Conservation (phyloP, 2,797 vertebrate genomes). For the Limosa lapponica region DNA sequence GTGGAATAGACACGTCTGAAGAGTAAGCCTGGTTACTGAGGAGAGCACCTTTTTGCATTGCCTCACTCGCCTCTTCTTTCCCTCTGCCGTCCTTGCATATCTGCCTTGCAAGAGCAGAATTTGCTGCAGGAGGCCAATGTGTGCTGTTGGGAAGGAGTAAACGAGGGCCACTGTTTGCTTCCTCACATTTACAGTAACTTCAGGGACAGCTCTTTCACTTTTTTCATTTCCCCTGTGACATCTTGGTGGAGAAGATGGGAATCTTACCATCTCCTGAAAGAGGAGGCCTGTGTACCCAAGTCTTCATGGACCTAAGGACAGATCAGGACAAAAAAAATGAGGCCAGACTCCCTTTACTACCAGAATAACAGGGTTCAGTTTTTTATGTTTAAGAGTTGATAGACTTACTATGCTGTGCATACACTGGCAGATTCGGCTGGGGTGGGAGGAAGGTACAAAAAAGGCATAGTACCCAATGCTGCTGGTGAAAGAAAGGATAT, state of each 20-base stretch:
- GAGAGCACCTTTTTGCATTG: background rate
- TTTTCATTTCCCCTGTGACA: background rate
- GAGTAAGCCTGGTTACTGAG: background rate
- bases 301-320: rapidly evolving
- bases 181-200: background rate
- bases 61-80: background rate
- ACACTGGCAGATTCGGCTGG: rapidly evolving
- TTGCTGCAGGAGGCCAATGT: background rate
- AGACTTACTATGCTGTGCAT: background rate
- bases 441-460: background rate
- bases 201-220: background rate
- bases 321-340: background rate
- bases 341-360: background rate
- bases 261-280: background rate
- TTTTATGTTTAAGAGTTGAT: background rate
- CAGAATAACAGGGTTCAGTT: background rate
- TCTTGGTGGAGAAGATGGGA: background rate
- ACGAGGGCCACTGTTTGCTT: background rate
- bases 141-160: background rate
- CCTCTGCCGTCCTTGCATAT: background rate
- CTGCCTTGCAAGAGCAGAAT: background rate
- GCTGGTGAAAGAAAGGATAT: background rate
- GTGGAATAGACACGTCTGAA: background rate
- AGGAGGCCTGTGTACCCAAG: background rate
- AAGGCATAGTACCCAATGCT: background rate